These are phyloP conservation scores for Corythornis vintsioides DNA, from an alignment of 2,113 vertebrate species.

Conservation along the genomic window DNA sequence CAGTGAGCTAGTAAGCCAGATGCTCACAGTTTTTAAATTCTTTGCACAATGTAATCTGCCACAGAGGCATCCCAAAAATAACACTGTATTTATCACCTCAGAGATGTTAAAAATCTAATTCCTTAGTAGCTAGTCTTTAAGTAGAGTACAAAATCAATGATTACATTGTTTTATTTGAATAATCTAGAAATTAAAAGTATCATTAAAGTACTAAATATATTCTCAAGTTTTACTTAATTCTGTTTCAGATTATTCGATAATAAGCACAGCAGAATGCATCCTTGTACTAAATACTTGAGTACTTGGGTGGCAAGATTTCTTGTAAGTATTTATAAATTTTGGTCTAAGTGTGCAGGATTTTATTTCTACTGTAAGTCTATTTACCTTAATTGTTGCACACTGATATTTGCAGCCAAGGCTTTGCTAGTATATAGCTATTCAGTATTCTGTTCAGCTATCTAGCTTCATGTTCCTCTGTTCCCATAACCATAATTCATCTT, in stretches of 20 bases:
- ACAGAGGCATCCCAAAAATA: constrained; percentile 40
- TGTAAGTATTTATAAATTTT: not conserved
- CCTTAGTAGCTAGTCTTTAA: not conserved
- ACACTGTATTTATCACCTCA: constrained; percentile 10
- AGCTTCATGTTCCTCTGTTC: not conserved
- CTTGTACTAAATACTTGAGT: not conserved
- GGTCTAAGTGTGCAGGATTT: not conserved
- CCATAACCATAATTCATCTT: not conserved
- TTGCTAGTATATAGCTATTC: not conserved
- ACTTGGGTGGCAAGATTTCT: not conserved
- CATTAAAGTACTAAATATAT: not conserved
- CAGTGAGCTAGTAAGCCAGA: constrained; percentile 3
- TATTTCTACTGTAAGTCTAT: not conserved
- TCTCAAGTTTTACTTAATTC: not conserved
- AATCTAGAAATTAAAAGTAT: not conserved
- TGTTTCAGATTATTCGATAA: not conserved
- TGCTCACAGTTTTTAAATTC: constrained; percentile 11
- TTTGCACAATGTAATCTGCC: not conserved
- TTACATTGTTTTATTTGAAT: not conserved
- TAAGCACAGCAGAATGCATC: not conserved
- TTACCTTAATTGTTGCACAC: not conserved
- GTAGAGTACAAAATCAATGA: not conserved
- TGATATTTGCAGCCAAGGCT: not conserved
- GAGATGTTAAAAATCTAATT: constrained; percentile 32
- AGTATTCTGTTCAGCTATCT: not conserved